A percentile compares a stretch with the other conserved stretches of the same genome.
These are phyloP conservation scores for Holothuria leucospilota DNA, from an alignment of 53 echinoderm and acorn worm species.

Conservation along the genomic window DNA sequence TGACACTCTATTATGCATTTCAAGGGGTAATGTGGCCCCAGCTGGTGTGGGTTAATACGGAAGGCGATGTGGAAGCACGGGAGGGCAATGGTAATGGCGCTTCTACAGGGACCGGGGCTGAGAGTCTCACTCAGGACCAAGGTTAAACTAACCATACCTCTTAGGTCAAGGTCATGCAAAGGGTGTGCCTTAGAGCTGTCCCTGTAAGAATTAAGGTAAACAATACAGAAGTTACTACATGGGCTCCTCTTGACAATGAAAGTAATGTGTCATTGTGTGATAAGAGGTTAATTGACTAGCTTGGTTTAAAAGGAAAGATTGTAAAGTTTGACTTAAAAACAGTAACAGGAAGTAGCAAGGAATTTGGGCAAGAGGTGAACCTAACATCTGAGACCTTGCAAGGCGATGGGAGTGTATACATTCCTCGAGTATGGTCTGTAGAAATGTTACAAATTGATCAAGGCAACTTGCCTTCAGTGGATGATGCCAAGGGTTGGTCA, in stretches of 20 bases:
- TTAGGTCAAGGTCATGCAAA: background rate
- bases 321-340: background rate
- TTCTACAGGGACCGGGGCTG: background rate
- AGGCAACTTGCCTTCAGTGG: no score
- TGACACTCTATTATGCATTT: background rate
- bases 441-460: no score
- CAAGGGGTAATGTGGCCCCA: background rate
- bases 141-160: background rate
- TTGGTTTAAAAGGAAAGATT: background rate
- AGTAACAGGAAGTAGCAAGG: background rate
- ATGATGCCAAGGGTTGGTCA: slow-evolving; percentile 8
- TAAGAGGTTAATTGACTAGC: background rate
- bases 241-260: slow-evolving; percentile 4
- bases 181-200: slow-evolving; percentile 10
- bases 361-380: background rate
- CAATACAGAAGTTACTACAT: background rate
- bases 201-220: background rate
- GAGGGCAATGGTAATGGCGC: no score
- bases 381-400: no score
- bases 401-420: no score
- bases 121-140: background rate
- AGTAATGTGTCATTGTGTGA: slow-evolving; percentile 12
- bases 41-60: no score
- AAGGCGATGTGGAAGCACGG: no score
- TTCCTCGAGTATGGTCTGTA: no score